Percentiles rank a stretch among this genome's conserved stretches.
Conservation (phyloP, 2,797 vertebrate genomes). For the Hypotaenidia okinawae region DNA sequence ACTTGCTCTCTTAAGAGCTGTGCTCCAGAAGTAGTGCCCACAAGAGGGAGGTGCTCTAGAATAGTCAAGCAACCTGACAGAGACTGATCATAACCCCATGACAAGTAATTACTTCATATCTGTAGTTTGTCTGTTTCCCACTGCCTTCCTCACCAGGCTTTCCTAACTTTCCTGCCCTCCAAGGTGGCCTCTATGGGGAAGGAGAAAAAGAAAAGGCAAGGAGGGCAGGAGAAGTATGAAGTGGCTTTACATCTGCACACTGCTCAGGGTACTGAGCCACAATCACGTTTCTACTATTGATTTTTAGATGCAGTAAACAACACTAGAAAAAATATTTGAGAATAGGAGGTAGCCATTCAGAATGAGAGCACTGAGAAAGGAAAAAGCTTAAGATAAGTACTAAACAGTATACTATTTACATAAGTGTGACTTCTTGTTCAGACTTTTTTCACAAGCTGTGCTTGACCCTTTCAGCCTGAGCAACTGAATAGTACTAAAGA, state of each 20-base stretch:
- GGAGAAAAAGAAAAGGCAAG: background rate
- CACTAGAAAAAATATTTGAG: background rate
- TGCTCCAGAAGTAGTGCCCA: background rate
- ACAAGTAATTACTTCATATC: background rate
- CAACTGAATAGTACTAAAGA: background rate
- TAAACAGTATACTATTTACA: background rate
- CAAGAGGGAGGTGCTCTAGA: background rate
- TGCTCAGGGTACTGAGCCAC: background rate
- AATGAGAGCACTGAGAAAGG: background rate
- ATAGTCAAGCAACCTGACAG: background rate
- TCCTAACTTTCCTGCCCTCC: fast-evolving
- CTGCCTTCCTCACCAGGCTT: background rate
- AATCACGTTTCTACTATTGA: background rate
- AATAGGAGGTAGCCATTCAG: background rate
- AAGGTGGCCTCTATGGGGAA: background rate
- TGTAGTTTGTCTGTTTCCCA: background rate
- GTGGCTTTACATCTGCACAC: background rate
- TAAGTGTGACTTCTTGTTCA: background rate
- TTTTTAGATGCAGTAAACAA: background rate
- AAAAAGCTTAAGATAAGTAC: background rate
- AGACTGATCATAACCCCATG: background rate
- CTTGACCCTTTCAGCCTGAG: background rate
- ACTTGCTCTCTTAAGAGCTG: background rate
- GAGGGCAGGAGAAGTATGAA: background rate
- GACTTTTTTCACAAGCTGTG: background rate